These are phyloP conservation scores for Syrmaticus mikado DNA, from an alignment of 2,113 vertebrate genomes.

Conservation along the genomic window DNA sequence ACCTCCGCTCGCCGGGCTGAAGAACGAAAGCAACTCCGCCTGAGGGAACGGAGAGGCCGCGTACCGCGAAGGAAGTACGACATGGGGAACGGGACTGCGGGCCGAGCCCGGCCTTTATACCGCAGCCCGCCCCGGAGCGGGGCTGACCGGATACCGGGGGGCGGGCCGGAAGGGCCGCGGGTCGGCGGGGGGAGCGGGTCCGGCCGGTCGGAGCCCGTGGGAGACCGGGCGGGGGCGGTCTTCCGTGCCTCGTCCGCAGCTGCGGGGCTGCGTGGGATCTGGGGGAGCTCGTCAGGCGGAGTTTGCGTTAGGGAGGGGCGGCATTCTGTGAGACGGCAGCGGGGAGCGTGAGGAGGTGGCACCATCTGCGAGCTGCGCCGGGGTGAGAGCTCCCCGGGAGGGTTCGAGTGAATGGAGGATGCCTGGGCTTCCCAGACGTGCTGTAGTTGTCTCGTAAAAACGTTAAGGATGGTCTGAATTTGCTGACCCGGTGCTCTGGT, in stretches of 20 bases:
- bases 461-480: not conserved
- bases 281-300: too few species aligned
- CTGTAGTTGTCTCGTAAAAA: not conserved
- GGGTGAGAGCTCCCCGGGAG: too few species aligned
- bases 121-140: not conserved
- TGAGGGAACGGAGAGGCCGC: accelerated
- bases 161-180: not conserved
- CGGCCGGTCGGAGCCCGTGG: too few species aligned
- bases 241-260: too few species aligned
- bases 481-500: not conserved
- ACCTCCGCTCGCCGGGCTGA: not conserved
- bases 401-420: accelerated
- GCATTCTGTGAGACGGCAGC: too few species aligned
- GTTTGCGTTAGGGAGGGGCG: not conserved
- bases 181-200: too few species aligned
- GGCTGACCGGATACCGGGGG: not conserved
- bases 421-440: not conserved
- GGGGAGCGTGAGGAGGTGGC: too few species aligned
- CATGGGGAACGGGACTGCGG: too few species aligned
- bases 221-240: too few species aligned
- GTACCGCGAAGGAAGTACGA: accelerated
- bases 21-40: not conserved
- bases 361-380: too few species aligned
- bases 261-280: too few species aligned
- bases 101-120: not conserved